Evolutionary conservation across 2,113 vertebrate genomes (phyloP).

Genomic region (Zingel zingel): DNA sequence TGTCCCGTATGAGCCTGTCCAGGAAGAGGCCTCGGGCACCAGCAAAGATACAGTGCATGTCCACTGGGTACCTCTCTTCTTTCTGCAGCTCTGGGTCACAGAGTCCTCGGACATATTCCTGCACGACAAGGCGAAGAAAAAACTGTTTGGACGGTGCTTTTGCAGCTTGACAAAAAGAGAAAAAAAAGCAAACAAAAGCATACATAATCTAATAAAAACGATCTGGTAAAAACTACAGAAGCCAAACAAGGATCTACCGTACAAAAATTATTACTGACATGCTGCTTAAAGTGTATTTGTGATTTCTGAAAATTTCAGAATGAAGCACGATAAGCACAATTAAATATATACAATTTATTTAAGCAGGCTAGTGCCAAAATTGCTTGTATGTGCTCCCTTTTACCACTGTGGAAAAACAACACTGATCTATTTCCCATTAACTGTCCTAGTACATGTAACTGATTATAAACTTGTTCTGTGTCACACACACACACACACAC

Average conservation of each 20-base stretch:
- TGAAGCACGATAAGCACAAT: background rate
- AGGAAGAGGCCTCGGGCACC: constrained; percentile 92
- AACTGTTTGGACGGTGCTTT: background rate
- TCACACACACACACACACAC: too few species aligned
- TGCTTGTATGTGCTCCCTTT: background rate
- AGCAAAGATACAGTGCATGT: constrained; percentile 98
- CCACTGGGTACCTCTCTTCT: constrained; percentile 92
- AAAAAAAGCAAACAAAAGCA: background rate
- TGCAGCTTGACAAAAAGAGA: background rate
- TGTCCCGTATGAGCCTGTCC: constrained; percentile 91
- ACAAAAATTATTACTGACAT: background rate
- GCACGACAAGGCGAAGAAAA: constrained; percentile 29
- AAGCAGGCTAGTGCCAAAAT: background rate
- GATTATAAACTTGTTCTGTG: too few species aligned
- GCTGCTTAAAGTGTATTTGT: background rate
- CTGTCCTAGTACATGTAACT: too few species aligned
- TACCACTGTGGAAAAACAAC: too few species aligned
- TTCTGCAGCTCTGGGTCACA: constrained; percentile 95
- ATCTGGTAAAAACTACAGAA: background rate
- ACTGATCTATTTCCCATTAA: too few species aligned
- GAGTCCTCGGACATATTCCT: constrained; percentile 96
- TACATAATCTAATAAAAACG: background rate
- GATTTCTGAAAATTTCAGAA: background rate
- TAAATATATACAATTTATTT: background rate
- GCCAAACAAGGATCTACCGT: background rate